Evolutionary conservation across 2,113 vertebrate species (phyloP).

Genomic region (Otocyon megalotis): DNA sequence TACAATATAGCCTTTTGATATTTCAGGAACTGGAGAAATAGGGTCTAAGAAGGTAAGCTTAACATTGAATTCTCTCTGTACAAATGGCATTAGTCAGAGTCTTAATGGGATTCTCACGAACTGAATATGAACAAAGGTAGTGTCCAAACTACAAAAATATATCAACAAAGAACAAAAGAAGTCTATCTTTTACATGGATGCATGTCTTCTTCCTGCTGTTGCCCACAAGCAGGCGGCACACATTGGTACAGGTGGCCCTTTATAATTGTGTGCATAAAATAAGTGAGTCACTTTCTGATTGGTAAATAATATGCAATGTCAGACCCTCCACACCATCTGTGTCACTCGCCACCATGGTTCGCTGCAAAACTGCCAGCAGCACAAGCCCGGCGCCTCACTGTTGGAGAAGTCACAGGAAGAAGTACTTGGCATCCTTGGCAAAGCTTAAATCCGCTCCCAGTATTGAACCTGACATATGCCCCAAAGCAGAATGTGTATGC

Average conservation of each 20-base stretch:
- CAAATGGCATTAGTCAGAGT: neutral
- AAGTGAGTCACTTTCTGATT: conserved; percentile 83
- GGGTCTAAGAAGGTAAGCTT: neutral
- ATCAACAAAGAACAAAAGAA: neutral
- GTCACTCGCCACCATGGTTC: conserved; percentile 80
- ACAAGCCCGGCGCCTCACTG: conserved; percentile 62
- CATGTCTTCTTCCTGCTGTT: conserved; percentile 50
- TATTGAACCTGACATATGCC: conserved; percentile 83
- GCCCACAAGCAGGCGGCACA: conserved; percentile 61
- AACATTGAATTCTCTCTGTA: neutral
- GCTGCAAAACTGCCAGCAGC: conserved; percentile 81
- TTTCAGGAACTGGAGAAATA: neutral
- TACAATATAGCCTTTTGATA: neutral
- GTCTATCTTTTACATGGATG: neutral
- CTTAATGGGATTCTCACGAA: neutral
- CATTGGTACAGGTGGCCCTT: conserved; percentile 83
- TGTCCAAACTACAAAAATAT: neutral
- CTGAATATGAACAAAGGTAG: neutral
- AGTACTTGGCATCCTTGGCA: conserved; percentile 79
- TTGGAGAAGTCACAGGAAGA: conserved; percentile 80
- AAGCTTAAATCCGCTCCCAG: conserved; percentile 79
- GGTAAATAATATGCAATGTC: conserved; percentile 84
- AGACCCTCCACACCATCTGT: conserved; percentile 86
- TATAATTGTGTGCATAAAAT: conserved; percentile 83
- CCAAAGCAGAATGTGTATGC: conserved; percentile 65